Conservation (phyloP, 2,797 vertebrate species). For the Loriculus beryllinus region DNA sequence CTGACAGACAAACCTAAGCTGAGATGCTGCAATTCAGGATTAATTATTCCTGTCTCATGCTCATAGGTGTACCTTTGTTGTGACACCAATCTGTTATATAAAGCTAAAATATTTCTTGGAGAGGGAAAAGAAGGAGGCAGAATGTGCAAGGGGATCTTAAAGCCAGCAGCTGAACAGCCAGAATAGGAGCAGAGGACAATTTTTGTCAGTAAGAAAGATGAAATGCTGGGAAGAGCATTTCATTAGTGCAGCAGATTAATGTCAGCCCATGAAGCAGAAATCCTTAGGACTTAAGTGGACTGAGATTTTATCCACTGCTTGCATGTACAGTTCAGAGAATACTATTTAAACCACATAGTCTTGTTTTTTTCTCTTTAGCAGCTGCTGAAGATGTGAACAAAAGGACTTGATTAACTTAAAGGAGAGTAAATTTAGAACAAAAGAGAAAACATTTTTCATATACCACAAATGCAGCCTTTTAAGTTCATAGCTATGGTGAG, state of each 20-base stretch:
- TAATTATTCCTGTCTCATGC: neutral
- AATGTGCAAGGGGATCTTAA: neutral
- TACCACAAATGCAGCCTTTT: neutral
- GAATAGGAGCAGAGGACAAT: neutral
- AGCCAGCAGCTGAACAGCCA: neutral
- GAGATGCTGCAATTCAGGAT: neutral
- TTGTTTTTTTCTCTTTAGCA: constrained; percentile 19
- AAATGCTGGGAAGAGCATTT: neutral
- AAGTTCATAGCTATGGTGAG: neutral
- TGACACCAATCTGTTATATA: neutral
- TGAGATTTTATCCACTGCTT: neutral
- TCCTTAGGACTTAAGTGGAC: neutral
- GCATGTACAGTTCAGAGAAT: neutral
- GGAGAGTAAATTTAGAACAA: constrained; percentile 42
- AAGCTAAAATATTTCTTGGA: neutral
- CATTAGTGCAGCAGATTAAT: neutral
- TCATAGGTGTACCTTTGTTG: neutral
- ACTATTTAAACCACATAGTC: neutral
- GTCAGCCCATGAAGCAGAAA: neutral
- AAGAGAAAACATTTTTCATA: constrained; percentile 1
- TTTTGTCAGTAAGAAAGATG: neutral
- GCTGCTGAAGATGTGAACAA: constrained; percentile 48
- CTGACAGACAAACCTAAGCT: neutral
- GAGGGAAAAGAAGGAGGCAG: neutral
- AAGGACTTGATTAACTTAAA: constrained; percentile 58